Evolutionary conservation across 1,140 invertebrate species (phyloP), one percentile per base, ranked within the genome.

Genomic region (Scaptomyza pallida): DNA sequence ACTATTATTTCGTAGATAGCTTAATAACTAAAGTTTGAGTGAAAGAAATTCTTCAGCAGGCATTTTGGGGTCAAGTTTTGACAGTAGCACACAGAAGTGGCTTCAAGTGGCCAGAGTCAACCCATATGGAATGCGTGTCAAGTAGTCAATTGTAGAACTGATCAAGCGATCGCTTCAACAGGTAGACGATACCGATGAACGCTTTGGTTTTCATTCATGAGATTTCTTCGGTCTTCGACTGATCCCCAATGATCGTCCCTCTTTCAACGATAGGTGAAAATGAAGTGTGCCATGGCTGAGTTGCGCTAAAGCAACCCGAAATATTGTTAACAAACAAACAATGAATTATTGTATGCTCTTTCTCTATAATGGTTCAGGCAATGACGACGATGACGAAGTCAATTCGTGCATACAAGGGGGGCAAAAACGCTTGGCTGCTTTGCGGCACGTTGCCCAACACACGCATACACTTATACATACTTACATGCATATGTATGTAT

Each of bases 291-390:
- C 33, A 37, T 37, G 33, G 33, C 33, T 37, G 33, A 37, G 33
- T 37, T 35, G 33, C 33, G 33, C 50, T 40, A 59, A 69, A 71
- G 55, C 54, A 67, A 21, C 16, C 35, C 56, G 33, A 54, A 69
- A 69, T 40, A 52, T 44, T 69, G 76, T 73, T 64, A 81, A 81
- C 60, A 80, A 80, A 73, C 71, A 83, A 72, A 82, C 57, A 78
- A 59, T 57, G 55, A 79, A 56, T 57, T 78, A 79, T 63, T 56
- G 21, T 54, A 26, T 47, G 50, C 35, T 59, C 23, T 51, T 4
- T 21, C 21, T 21, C 4, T 26, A 26, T 50, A 62, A 73, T 75
- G 56, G 56, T 63, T 50, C 26, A 16, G 30, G 15, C 54, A 43
- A 26, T 16, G 30, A 16, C 54, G n/a, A 64, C 70, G 79, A 62